Evolutionary conservation across 1,140 invertebrate genomes (phyloP).

Genomic region (Lanistes nyassanus): DNA sequence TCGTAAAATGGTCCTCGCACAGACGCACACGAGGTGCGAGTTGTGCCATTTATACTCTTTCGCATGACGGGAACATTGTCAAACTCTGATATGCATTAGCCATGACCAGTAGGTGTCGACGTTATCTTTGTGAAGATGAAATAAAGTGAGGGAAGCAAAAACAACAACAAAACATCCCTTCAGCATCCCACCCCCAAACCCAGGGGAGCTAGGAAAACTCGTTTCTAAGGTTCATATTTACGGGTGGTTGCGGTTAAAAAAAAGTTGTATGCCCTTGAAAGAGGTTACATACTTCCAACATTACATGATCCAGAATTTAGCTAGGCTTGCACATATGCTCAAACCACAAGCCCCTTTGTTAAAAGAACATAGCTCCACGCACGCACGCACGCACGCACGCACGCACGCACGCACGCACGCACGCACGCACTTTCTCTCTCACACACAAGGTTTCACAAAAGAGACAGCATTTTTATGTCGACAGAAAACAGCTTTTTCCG

Average conservation of each 20-base stretch:
- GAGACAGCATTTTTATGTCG: too few relatives aligned
- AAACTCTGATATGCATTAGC: too few relatives aligned
- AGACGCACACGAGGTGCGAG: too few relatives aligned
- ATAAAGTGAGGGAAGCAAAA: not conserved
- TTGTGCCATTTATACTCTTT: too few relatives aligned
- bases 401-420: not conserved
- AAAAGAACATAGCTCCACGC: not conserved
- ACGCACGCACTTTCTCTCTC: not conserved
- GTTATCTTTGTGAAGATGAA: not conserved
- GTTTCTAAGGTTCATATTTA: not conserved
- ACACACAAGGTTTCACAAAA: not conserved
- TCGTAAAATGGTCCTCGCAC: too few relatives aligned
- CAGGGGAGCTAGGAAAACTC: not conserved
- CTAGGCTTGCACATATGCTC: not conserved
- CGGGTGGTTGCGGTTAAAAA: not conserved
- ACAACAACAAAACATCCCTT: not conserved
- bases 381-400: not conserved
- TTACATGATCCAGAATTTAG: not conserved
- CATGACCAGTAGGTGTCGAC: too few relatives aligned
- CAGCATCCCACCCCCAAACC: too few relatives aligned
- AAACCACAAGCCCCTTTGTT: not conserved
- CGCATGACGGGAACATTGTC: too few relatives aligned
- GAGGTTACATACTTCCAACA: not conserved
- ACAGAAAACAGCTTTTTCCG: too few relatives aligned
- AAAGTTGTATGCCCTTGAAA: not conserved